Evolutionary conservation across 2,797 vertebrate genomes (phyloP), one percentile per base, ranked within the genome.

Genomic region (Momotus momota): DNA sequence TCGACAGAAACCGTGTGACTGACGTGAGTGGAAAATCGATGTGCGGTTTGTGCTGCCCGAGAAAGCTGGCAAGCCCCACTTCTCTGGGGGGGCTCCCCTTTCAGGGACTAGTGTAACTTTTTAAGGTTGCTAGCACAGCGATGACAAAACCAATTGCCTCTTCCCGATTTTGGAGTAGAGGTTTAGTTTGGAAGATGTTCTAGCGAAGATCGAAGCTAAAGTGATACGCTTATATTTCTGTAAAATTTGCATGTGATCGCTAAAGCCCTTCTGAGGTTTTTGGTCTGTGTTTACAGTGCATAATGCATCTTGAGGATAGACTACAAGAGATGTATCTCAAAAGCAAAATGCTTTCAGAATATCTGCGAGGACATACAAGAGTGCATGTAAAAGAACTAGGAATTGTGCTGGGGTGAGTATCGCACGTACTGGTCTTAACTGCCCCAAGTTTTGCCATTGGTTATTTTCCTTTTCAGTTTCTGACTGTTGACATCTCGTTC

Each of bases 311-410:
- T 65, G 99, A 99, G 93, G 98, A 99, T 54, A 98, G 98, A 49
- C 97, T 99, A 35, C 98, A 99, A 82, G 99, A 99, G 97, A 97
- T 99, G 97, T 99, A 99, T 96, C 98, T 99, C 79, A 99, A 99
- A 94, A 99, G 99, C 96, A 98, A 98, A 97, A 99, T 99, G 98
- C 98, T 99, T 51, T 98, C 99, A 15, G 98, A 99, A 72, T 99
- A 99, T 93, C 97, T 99, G 72, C 98, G 98, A 87, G 99, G 98
- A 90, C 98, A 99, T 75, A 98, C 98, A 15, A 97, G 99, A 94
- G 98, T 99, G 64, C 98, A 98, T 11, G 98, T 99, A 52, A 99
- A 98, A 96, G 99, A 99, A 85, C 96, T 99, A 88, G 98, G 98
- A 64, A 93, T 98, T 49, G 98, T 99, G 3, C 90, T 99, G 94